Evolutionary conservation across 1,140 invertebrate genomes (phyloP).

Genomic region (Lordiphosa collinella): DNA sequence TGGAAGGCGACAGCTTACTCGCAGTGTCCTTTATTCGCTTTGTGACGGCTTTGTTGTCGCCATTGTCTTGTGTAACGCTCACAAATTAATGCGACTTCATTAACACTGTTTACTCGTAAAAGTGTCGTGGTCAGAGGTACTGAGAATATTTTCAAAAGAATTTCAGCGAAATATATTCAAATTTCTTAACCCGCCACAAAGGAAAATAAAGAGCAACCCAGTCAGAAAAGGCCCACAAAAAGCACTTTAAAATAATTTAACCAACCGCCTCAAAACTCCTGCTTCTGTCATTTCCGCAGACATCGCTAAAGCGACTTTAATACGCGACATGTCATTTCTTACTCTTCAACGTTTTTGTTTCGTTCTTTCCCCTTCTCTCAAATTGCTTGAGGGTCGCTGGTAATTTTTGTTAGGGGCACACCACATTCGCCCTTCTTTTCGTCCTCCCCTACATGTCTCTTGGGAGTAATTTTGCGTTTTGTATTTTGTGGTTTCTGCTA

Average conservation of each 20-base stretch:
- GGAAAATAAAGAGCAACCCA: conserved; percentile 33
- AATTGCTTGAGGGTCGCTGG: conserved; percentile 11
- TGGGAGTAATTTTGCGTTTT: conserved; percentile 74
- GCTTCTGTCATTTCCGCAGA: conserved; percentile 14
- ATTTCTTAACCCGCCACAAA: neutral
- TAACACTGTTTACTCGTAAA: conserved; percentile 74
- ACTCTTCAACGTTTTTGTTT: conserved; percentile 36
- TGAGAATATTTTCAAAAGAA: neutral
- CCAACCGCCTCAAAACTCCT: neutral
- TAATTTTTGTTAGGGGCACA: conserved; percentile 29
- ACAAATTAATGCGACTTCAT: conserved; percentile 76
- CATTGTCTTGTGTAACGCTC: conserved; percentile 59
- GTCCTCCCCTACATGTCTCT: conserved; percentile 25
- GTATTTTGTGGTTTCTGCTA: conserved; percentile 67
- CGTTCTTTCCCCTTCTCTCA: neutral
- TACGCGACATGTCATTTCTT: conserved; percentile 59
- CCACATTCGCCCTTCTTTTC: neutral
- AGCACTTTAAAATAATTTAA: conserved; percentile 72
- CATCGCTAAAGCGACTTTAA: conserved; percentile 54
- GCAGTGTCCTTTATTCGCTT: conserved; percentile 21
- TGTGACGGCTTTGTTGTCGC: conserved; percentile 34
- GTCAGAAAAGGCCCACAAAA: conserved; percentile 27
- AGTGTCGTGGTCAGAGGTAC: conserved; percentile 32
- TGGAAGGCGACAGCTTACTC: conserved; percentile 22
- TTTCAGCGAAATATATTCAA: too few relatives aligned